Percentiles rank a stretch among this genome's conserved stretches.
phyloP scores from a whole-genome alignment of 2,113 vertebrate genomes.

The Microtus ochrogaster region DNA sequence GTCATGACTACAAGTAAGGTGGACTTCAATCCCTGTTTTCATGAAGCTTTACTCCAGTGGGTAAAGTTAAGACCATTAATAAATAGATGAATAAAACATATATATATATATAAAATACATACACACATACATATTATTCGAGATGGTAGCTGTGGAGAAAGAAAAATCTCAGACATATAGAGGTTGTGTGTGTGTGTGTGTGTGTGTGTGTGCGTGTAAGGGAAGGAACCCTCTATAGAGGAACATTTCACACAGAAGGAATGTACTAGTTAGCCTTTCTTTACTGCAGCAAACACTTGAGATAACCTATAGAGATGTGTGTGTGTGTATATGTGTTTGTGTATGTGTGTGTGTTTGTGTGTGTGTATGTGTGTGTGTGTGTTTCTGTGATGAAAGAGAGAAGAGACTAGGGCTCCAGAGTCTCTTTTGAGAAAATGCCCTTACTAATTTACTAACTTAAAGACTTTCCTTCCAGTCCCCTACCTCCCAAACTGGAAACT shows the following conservation, averaged over 20 bases:
- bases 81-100: not conserved
- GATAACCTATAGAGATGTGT: not conserved
- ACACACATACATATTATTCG: not conserved
- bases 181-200: not conserved
- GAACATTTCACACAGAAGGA: not conserved
- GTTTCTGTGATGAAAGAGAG: no score
- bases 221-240: not conserved
- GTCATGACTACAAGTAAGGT: not conserved
- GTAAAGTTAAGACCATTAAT: not conserved
- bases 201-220: not conserved
- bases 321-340: not conserved
- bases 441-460: not conserved
- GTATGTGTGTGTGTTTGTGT: not conserved
- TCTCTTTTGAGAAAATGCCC: not conserved
- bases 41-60: not conserved
- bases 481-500: not conserved
- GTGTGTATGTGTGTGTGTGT: not conserved
- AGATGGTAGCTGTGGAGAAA: not conserved
- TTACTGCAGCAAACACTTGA: not conserved
- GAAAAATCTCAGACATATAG: not conserved
- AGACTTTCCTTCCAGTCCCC: not conserved
- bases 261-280: not conserved
- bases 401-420: not conserved
- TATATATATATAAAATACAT: no score
- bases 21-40: not conserved